These are phyloP conservation scores for Muschampia plurimacula DNA, from an alignment of 2,888 invertebrate species.

Conservation along the genomic window DNA sequence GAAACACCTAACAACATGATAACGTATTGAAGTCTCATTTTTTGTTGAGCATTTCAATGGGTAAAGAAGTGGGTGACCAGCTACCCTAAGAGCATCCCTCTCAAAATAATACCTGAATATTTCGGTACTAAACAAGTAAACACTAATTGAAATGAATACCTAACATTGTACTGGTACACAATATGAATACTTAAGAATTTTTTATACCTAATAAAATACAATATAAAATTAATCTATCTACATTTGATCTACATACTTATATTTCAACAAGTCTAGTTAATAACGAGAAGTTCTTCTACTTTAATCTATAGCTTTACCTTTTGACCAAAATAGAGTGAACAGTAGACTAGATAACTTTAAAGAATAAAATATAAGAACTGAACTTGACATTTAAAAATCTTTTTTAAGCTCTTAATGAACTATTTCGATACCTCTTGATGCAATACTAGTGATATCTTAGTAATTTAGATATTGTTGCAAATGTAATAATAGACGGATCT, in stretches of 20 bases:
- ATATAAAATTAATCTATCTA: background rate
- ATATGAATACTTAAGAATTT: background rate
- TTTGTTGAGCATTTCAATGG: no score
- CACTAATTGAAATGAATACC: no score
- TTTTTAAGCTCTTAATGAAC: slow-evolving; percentile 19
- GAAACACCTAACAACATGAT: no score
- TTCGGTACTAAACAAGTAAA: no score
- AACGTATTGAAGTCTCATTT: no score
- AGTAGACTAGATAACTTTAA: slow-evolving; percentile 52
- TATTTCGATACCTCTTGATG: slow-evolving; percentile 44
- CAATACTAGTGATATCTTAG: slow-evolving; percentile 48
- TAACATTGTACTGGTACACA: background rate
- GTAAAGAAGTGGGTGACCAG: no score
- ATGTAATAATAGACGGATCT: slow-evolving; percentile 78
- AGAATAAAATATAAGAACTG: slow-evolving; percentile 37
- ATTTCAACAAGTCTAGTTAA: slow-evolving; percentile 13
- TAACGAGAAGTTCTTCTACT: slow-evolving; percentile 22
- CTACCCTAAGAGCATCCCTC: no score
- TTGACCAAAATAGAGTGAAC: slow-evolving; percentile 59
- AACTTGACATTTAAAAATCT: slow-evolving; percentile 25
- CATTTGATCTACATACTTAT: background rate
- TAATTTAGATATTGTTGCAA: slow-evolving; percentile 48
- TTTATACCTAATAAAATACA: background rate
- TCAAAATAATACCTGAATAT: no score
- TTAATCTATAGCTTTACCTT: slow-evolving; percentile 52